A percentile compares a stretch with the other conserved stretches of the same genome.
phyloP scores from a whole-genome alignment of 2,888 invertebrate genomes.

The Crossocerus cetratus region DNA sequence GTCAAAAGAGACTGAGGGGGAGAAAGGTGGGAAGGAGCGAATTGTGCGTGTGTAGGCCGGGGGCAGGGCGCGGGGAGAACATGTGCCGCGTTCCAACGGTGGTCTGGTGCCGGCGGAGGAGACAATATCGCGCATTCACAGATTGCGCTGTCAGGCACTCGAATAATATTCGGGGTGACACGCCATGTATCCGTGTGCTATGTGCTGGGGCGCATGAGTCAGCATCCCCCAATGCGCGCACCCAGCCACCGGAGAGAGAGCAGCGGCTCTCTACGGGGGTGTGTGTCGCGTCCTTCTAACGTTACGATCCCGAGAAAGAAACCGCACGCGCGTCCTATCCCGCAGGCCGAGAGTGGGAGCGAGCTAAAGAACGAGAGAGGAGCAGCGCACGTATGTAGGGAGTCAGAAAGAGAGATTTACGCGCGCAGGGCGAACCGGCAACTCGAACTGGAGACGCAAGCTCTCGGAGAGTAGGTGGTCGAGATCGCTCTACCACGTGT shows the following conservation, averaged over 20 bases:
- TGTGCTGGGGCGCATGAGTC: constrained; percentile 64
- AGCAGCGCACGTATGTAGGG: neutral
- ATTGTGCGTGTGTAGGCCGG: neutral
- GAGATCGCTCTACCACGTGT: constrained; percentile 62
- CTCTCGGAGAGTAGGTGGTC: constrained; percentile 7
- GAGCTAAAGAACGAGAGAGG: constrained; percentile 3
- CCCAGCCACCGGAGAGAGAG: constrained; percentile 23
- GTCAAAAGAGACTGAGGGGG: neutral
- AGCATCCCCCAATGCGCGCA: constrained; percentile 64
- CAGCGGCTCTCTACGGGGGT: constrained; percentile 33
- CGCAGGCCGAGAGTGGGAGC: neutral
- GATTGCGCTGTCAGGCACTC: constrained; percentile 72
- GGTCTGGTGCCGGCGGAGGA: constrained; percentile 34
- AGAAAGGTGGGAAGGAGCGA: neutral
- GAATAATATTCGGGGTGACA: constrained; percentile 73
- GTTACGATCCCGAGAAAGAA: neutral
- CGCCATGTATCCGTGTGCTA: constrained; percentile 58
- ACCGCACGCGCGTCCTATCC: neutral
- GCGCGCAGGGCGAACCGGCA: constrained; percentile 25
- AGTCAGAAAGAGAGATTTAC: constrained; percentile 10
- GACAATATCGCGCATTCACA: constrained; percentile 72
- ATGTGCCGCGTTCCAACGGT: constrained; percentile 34
- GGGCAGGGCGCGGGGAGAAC: too few relatives aligned
- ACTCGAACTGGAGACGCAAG: neutral
- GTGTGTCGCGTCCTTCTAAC: neutral